Evolutionary conservation across 1,140 invertebrate genomes (phyloP).

Genomic region (Aphis craccivora): DNA sequence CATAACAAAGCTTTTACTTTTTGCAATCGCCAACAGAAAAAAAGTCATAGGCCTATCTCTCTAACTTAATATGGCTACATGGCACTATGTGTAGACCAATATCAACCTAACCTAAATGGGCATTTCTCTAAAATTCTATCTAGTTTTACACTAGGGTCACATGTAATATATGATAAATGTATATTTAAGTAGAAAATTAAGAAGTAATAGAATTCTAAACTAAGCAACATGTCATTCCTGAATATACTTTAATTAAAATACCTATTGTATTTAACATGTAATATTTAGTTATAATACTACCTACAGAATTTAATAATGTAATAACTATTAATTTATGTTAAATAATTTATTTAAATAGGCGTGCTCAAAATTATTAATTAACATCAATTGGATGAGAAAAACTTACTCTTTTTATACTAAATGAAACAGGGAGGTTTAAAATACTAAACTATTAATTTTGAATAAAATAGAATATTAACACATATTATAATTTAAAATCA

Average conservation of each 20-base stretch:
- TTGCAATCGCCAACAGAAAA: slow-evolving; percentile 58
- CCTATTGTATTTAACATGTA: neutral
- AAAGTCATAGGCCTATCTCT: slow-evolving; percentile 57
- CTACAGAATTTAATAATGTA: neutral
- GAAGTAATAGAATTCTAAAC: slow-evolving; percentile 40
- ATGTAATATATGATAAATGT: slow-evolving; percentile 10
- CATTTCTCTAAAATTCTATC: slow-evolving; percentile 49
- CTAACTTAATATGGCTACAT: slow-evolving; percentile 56
- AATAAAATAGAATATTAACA: neutral
- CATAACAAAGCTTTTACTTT: slow-evolving; percentile 58
- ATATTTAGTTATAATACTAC: neutral
- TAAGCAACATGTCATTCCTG: slow-evolving; percentile 37
- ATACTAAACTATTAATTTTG: slow-evolving; percentile 2
- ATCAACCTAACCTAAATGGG: slow-evolving; percentile 39
- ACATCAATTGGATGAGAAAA: neutral
- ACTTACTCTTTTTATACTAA: neutral
- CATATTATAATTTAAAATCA: neutral
- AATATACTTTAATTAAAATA: slow-evolving; percentile 27
- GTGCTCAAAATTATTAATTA: neutral
- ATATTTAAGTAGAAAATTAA: neutral
- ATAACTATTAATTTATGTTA: slow-evolving; percentile 7
- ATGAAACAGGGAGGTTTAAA: neutral
- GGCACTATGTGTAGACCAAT: slow-evolving; percentile 55
- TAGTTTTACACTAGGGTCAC: slow-evolving; percentile 42
- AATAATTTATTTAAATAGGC: slow-evolving; percentile 37